These are phyloP conservation scores for Pseudolycoriella hygida DNA, from an alignment of 2,888 invertebrate genomes.

Conservation along the genomic window DNA sequence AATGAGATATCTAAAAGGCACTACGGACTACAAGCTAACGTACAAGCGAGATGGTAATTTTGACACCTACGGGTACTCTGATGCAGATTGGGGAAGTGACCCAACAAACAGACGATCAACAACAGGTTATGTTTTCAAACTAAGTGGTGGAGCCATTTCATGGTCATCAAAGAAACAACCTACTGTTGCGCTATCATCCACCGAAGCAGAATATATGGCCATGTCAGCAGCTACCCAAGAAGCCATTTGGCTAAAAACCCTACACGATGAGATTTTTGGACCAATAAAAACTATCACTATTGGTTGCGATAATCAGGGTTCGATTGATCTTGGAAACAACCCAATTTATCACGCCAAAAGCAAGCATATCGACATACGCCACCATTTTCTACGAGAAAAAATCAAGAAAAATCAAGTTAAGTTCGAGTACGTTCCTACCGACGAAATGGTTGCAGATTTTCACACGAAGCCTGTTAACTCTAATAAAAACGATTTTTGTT, in stretches of 20 bases:
- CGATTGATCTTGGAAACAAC: no score
- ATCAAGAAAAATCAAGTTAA: no score
- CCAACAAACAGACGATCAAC: constrained; percentile 4
- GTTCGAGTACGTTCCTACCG: no score
- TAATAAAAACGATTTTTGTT: no score
- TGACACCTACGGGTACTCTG: background rate
- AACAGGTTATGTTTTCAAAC: constrained; percentile 5
- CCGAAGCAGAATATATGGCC: constrained; percentile 6
- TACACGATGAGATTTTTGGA: constrained; percentile 6
- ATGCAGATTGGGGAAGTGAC: background rate
- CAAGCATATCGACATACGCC: no score
- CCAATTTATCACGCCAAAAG: no score
- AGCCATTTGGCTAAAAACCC: background rate
- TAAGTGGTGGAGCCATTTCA: constrained; percentile 2
- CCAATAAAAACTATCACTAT: no score
- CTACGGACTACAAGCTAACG: background rate
- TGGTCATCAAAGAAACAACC: constrained; percentile 5
- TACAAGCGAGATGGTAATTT: background rate
- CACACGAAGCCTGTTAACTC: no score
- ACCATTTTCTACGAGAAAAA: no score
- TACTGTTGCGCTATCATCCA: no score
- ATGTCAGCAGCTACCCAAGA: constrained; percentile 5
- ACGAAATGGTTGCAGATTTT: no score
- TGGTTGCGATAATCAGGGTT: no score
- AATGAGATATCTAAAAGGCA: constrained; percentile 6